phyloP scores from a whole-genome alignment of 2,113 vertebrate genomes.

The Ageneiosus marmoratus region DNA sequence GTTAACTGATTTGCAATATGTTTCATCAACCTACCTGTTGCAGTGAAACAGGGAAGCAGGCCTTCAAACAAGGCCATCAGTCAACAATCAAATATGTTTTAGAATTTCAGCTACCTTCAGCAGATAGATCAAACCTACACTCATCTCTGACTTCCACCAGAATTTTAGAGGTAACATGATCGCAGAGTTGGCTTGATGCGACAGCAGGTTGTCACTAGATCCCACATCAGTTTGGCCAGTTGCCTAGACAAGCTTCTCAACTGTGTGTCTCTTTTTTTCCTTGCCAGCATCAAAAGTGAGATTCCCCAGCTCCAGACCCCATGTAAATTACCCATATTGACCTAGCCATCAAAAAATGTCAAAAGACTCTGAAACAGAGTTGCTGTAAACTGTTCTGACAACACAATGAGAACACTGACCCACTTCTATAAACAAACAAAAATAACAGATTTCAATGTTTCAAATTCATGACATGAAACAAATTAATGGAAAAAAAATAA shows the following conservation, averaged over 20 bases:
- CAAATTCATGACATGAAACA: too few relatives aligned
- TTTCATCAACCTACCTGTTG: neutral
- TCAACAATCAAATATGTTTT: neutral
- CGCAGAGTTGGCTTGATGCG: neutral
- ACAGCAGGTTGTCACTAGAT: neutral
- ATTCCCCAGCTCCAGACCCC: neutral
- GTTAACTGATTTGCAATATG: neutral
- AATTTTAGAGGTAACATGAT: neutral
- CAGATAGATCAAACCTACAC: neutral
- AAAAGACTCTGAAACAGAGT: neutral
- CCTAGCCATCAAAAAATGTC: neutral
- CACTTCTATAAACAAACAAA: too few relatives aligned
- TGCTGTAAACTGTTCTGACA: too few relatives aligned
- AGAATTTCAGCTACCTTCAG: neutral
- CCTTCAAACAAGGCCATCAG: neutral
- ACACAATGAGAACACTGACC: too few relatives aligned
- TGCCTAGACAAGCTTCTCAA: neutral
- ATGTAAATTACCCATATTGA: neutral
- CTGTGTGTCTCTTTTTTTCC: neutral
- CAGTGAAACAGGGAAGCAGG: neutral
- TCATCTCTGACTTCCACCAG: neutral
- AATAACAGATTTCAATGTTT: too few relatives aligned
- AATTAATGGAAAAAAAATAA: too few relatives aligned
- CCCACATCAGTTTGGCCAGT: neutral
- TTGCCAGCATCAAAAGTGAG: constrained; percentile 3